Conservation (phyloP, 2,113 vertebrate genomes). For the Corythaeola cristata region DNA sequence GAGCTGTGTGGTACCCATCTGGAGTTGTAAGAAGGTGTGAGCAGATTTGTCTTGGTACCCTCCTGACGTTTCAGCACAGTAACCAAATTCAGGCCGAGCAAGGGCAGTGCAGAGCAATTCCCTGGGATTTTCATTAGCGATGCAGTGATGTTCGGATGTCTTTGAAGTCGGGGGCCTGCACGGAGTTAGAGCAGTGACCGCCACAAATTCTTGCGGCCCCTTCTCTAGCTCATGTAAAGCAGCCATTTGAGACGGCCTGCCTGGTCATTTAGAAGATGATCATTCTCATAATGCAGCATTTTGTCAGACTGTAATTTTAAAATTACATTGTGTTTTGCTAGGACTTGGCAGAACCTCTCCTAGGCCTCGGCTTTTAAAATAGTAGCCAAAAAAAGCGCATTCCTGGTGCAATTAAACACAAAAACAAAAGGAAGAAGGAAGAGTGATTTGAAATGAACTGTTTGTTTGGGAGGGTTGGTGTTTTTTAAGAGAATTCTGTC, state of each 20-base stretch:
- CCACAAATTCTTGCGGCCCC: rapidly evolving
- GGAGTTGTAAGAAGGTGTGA: background rate
- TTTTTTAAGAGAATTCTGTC: background rate
- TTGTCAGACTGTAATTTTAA: slow-evolving; percentile 57
- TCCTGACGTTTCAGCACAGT: background rate
- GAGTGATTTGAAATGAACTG: background rate
- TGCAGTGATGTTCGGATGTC: background rate
- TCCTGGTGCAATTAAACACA: slow-evolving; percentile 1
- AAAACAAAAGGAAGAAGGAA: slow-evolving; percentile 11
- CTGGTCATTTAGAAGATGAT: slow-evolving; percentile 12
- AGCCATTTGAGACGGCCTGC: background rate
- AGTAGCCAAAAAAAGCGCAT: slow-evolving; percentile 3
- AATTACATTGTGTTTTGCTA: slow-evolving; percentile 35
- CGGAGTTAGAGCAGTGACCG: background rate
- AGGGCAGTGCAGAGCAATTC: background rate
- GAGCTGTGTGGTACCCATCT: background rate
- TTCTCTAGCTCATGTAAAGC: background rate
- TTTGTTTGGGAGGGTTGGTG: background rate
- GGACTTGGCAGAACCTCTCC: slow-evolving; percentile 38
- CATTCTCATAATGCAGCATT: background rate
- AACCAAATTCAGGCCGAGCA: background rate
- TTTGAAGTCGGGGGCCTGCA: background rate
- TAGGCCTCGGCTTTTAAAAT: slow-evolving; percentile 10
- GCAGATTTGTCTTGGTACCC: background rate
- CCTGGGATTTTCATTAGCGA: background rate